Evolutionary conservation across 2,888 invertebrate genomes (phyloP).

Genomic region (Dione juno): DNA sequence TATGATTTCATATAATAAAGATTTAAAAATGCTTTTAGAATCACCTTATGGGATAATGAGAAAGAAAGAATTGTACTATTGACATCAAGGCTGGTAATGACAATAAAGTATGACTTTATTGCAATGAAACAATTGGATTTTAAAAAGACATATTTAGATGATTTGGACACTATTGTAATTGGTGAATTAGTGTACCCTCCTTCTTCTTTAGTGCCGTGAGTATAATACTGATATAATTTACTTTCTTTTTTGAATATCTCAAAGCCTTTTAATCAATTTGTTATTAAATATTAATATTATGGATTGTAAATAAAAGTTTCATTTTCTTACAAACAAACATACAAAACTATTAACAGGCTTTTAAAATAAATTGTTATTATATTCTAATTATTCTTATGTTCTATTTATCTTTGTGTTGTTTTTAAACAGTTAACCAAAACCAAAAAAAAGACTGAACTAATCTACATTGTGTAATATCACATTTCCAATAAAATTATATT

Average conservation of each 20-base stretch:
- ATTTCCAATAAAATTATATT: background rate
- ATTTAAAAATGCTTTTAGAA: conserved; percentile 77
- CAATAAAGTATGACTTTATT: conserved; percentile 93
- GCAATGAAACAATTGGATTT: conserved; percentile 89
- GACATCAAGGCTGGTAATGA: conserved; percentile 88
- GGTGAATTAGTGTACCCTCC: conserved; percentile 93
- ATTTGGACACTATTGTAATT: conserved; percentile 87
- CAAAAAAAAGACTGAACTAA: too few species aligned
- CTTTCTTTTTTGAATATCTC: background rate
- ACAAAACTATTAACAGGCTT: too few species aligned
- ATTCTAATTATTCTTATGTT: too few species aligned
- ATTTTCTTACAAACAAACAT: too few species aligned
- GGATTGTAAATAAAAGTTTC: too few species aligned
- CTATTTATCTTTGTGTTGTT: too few species aligned
- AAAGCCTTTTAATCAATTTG: too few species aligned
- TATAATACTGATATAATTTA: conserved; percentile 53
- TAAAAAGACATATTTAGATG: conserved; percentile 86
- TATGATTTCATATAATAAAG: too few species aligned
- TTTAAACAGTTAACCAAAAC: too few species aligned
- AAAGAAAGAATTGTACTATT: conserved; percentile 90
- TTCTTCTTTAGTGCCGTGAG: conserved; percentile 93
- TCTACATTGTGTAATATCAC: background rate
- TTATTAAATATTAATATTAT: too few species aligned
- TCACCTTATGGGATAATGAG: conserved; percentile 94
- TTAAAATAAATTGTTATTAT: too few species aligned